Conservation (phyloP, 2,888 invertebrate genomes). For the Carabus problematicus region DNA sequence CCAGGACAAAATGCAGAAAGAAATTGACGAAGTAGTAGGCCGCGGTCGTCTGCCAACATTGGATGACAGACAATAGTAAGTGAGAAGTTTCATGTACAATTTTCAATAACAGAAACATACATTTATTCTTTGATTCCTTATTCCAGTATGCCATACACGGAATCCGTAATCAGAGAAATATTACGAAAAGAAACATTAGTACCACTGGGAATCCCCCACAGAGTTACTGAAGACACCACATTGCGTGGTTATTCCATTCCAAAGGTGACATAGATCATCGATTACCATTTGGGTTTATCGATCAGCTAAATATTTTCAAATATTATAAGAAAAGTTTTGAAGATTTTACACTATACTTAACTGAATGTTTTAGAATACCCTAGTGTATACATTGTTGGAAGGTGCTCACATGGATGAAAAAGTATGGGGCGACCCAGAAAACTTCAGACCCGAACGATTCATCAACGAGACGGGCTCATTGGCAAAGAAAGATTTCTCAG, state of each 20-base stretch:
- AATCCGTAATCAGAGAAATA: conserved; percentile 68
- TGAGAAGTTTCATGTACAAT: conserved; percentile 43
- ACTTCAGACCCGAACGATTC: conserved; percentile 63
- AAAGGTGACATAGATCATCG: conserved; percentile 58
- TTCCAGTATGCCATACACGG: conserved; percentile 67
- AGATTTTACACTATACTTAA: background rate
- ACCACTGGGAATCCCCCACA: conserved; percentile 68
- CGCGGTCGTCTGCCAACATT: conserved; percentile 64
- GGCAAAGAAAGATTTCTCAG: conserved; percentile 64
- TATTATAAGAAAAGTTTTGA: too few species aligned
- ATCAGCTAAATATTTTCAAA: too few species aligned
- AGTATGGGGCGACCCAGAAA: conserved; percentile 56
- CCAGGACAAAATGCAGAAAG: conserved; percentile 64
- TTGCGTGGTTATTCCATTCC: conserved; percentile 66
- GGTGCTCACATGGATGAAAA: conserved; percentile 52
- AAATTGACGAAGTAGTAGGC: conserved; percentile 69
- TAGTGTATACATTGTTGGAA: conserved; percentile 64
- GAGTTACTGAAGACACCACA: conserved; percentile 61
- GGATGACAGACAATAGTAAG: conserved; percentile 65
- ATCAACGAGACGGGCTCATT: conserved; percentile 63
- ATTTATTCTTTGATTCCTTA: conserved; percentile 15
- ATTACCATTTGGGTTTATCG: too few species aligned
- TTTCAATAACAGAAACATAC: background rate
- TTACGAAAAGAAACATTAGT: conserved; percentile 68
- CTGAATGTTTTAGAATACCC: conserved; percentile 58